Conservation (phyloP, 2,797 vertebrate genomes). For the Platalea minor region DNA sequence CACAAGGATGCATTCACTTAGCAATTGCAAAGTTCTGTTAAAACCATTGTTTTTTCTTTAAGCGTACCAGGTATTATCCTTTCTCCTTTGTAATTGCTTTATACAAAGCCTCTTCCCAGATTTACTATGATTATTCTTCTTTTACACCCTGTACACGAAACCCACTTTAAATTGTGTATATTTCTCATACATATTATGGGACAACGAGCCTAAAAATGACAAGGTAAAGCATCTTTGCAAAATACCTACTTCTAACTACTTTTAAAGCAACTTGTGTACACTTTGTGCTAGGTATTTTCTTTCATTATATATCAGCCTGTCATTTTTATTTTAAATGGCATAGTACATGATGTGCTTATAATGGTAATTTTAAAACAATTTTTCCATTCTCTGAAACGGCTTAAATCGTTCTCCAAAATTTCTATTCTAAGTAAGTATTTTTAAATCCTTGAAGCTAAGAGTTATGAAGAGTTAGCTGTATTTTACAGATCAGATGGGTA, state of each 20-base stretch:
- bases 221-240: not conserved
- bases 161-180: not conserved
- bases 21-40: not conserved
- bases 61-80: not conserved
- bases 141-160: not conserved
- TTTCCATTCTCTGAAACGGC: not conserved
- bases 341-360: not conserved
- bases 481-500: not conserved
- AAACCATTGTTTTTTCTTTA: not conserved
- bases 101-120: not conserved
- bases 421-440: not conserved
- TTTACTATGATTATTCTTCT: not conserved
- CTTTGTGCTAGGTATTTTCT: not conserved
- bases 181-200: not conserved
- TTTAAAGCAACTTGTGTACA: not conserved
- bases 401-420: not conserved
- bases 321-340: not conserved
- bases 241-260: not conserved
- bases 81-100: not conserved
- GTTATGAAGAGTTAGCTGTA: not conserved
- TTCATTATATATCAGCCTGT: not conserved
- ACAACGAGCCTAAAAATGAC: not conserved
- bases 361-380: not conserved
- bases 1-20: not conserved
- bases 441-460: not conserved